phyloP scores from a whole-genome alignment of 2,113 vertebrate genomes.

The Capricornis sumatraensis region DNA sequence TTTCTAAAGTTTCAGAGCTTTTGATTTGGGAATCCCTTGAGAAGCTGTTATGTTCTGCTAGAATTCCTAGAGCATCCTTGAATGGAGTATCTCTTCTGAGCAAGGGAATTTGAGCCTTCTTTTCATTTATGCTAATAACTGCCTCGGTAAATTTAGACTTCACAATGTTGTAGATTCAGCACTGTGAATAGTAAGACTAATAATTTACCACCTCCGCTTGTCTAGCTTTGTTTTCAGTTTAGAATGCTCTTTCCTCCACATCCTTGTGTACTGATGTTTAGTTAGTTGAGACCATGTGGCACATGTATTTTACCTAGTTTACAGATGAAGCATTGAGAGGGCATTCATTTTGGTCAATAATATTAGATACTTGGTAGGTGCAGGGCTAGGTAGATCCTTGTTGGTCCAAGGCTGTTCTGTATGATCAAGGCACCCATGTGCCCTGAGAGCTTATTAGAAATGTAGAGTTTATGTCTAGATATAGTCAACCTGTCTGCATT shows the following conservation, averaged over 20 bases:
- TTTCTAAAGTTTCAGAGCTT: conserved; percentile 50
- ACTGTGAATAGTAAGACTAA: background rate
- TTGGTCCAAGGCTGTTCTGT: background rate
- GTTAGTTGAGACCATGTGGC: background rate
- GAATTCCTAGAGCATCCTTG: conserved; percentile 55
- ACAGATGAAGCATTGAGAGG: background rate
- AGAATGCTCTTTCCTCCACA: background rate
- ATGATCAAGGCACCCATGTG: background rate
- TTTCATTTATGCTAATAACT: background rate
- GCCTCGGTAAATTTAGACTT: background rate
- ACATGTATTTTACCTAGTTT: background rate
- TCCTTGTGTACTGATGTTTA: background rate
- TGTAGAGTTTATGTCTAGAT: background rate
- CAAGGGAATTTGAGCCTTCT: background rate
- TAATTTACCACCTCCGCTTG: no score
- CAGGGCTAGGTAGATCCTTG: background rate
- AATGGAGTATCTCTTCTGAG: background rate
- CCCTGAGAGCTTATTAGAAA: background rate
- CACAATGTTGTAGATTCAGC: background rate
- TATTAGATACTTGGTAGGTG: background rate
- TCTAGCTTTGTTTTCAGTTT: background rate
- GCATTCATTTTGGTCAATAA: background rate
- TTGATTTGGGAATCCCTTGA: conserved; percentile 25
- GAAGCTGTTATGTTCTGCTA: conserved; percentile 39
- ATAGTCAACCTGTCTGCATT: background rate